A percentile compares a stretch with the other conserved stretches of the same genome.
phyloP scores from a whole-genome alignment of 2,113 vertebrate genomes.

The Vimba vimba region DNA sequence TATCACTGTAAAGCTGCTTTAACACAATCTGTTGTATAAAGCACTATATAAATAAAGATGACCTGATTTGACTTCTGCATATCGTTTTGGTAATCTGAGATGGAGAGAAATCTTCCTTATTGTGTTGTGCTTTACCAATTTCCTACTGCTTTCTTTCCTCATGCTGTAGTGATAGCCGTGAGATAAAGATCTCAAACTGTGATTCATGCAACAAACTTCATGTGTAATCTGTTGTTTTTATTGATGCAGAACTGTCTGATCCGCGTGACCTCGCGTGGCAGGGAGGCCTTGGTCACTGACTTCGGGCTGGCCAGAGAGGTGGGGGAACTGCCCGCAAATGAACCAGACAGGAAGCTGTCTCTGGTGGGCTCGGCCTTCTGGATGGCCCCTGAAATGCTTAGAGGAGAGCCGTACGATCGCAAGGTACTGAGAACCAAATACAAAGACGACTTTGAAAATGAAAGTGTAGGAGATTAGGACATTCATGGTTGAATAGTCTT shows the following conservation, averaged over 20 bases:
- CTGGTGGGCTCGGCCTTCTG: slow-evolving; percentile 81
- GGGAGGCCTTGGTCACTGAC: slow-evolving; percentile 76
- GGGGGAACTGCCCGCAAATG: slow-evolving; percentile 69
- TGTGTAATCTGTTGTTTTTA: not conserved
- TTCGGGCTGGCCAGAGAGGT: slow-evolving; percentile 79
- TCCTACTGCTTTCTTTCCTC: not conserved
- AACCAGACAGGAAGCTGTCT: slow-evolving; percentile 76
- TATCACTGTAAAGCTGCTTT: no score
- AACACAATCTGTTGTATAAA: no score
- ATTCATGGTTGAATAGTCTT: not conserved
- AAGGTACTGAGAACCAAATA: slow-evolving; percentile 65
- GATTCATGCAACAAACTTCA: not conserved
- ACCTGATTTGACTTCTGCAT: no score
- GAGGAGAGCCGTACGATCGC: slow-evolving; percentile 77
- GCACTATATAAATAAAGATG: no score
- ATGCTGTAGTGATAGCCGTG: not conserved
- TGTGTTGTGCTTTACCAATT: not conserved
- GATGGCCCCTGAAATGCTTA: slow-evolving; percentile 84
- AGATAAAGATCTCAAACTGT: not conserved
- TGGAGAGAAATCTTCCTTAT: not conserved
- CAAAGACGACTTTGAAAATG: not conserved
- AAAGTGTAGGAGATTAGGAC: not conserved
- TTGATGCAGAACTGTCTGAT: slow-evolving; percentile 79
- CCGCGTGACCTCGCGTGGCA: slow-evolving; percentile 62
- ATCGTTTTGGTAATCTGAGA: slow-evolving; percentile 6